Conservation (phyloP, 2,797 vertebrate genomes). For the Clarias platycephalus region DNA sequence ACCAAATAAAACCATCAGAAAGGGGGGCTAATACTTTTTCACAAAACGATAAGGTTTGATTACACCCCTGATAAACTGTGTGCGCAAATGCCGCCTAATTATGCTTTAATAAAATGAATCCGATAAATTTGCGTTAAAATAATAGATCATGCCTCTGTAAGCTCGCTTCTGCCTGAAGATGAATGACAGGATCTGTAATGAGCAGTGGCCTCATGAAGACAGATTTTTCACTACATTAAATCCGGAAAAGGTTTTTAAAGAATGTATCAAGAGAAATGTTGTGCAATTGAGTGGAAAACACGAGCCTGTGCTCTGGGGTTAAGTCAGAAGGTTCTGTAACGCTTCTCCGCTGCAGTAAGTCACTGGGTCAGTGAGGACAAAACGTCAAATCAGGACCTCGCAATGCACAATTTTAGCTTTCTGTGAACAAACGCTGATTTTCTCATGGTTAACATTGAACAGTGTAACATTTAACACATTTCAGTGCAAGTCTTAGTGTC, state of each 20-base stretch:
- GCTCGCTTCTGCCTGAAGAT: not conserved
- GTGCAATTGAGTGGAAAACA: not conserved
- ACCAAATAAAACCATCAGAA: too few species aligned
- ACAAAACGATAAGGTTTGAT: not conserved
- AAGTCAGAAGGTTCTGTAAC: not conserved
- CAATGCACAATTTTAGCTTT: not conserved
- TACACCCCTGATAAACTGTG: not conserved
- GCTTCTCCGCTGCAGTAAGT: not conserved
- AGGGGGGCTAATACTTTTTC: too few species aligned
- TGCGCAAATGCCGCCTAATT: not conserved
- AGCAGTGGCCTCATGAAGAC: not conserved
- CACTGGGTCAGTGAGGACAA: slow-evolving; percentile 13
- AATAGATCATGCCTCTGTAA: not conserved
- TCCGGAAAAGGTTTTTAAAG: not conserved
- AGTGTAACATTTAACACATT: not conserved
- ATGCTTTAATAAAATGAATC: not conserved
- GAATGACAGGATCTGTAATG: not conserved
- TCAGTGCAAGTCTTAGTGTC: not conserved
- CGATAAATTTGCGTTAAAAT: not conserved
- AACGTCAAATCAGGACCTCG: not conserved
- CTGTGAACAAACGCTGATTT: not conserved
- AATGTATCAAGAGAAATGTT: not conserved
- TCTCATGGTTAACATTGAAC: slow-evolving; percentile 1
- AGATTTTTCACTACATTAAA: slow-evolving; percentile 1
- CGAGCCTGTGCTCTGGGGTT: not conserved